phyloP scores from a whole-genome alignment of 2,113 vertebrate genomes.

The Potamarius usumacintae region DNA sequence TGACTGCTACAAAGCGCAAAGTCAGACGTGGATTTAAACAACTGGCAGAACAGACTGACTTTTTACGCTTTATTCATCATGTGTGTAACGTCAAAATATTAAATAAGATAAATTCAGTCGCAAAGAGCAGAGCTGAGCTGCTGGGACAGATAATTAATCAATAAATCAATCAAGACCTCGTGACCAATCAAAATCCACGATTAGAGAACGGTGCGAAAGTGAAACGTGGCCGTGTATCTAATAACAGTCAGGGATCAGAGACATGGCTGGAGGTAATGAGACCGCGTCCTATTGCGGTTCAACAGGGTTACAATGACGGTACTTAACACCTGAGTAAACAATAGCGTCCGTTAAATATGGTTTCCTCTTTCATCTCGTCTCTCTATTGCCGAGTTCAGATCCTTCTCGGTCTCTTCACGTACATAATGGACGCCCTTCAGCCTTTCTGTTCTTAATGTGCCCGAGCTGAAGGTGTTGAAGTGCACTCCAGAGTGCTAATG shows the following conservation, averaged over 20 bases:
- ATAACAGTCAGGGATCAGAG: neutral
- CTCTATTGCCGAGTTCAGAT: neutral
- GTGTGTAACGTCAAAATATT: neutral
- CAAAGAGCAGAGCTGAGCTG: neutral
- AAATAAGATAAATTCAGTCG: too few relatives aligned
- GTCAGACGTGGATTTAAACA: neutral
- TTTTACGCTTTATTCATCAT: neutral
- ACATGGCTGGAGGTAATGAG: neutral
- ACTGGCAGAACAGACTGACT: neutral
- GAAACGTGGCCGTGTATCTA: neutral
- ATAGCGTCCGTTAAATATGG: neutral
- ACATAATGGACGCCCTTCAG: constrained; percentile 40
- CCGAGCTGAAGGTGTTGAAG: constrained; percentile 32
- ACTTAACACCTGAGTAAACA: constrained; percentile 15
- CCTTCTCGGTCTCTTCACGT: constrained; percentile 16
- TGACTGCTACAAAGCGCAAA: neutral
- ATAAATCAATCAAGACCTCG: neutral
- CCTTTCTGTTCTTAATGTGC: constrained; percentile 10
- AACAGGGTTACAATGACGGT: neutral
- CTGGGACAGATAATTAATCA: neutral
- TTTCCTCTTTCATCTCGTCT: constrained; percentile 12
- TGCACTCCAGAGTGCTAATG: constrained; percentile 32
- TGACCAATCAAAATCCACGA: neutral
- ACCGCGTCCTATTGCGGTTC: neutral
- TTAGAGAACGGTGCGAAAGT: neutral